phyloP scores from a whole-genome alignment of 2,888 invertebrate species.

The Ferdinandea cuprea region DNA sequence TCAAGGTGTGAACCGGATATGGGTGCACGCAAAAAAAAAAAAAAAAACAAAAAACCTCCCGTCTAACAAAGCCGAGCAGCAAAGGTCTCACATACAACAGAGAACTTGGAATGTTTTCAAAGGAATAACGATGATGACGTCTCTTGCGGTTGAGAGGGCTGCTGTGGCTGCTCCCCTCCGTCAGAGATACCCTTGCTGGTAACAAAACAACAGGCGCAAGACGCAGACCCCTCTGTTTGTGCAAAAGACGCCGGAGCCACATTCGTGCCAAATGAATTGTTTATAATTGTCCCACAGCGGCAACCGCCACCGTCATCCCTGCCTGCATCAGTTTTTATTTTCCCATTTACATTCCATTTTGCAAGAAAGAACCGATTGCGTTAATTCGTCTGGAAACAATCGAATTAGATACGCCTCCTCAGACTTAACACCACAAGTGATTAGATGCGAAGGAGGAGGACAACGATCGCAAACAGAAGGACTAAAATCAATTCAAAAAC shows the following conservation, averaged over 20 bases:
- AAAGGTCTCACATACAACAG: slow-evolving; percentile 18
- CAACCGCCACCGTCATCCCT: slow-evolving; percentile 37
- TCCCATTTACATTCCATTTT: slow-evolving; percentile 71
- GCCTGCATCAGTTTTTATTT: slow-evolving; percentile 45
- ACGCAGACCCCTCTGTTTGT: slow-evolving; percentile 5
- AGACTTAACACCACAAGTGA: slow-evolving; percentile 71
- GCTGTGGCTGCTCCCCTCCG: slow-evolving; percentile 25
- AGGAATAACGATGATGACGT: slow-evolving; percentile 67
- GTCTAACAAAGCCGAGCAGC: slow-evolving; percentile 52
- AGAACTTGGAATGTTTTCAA: slow-evolving; percentile 46
- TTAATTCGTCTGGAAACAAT: slow-evolving; percentile 72
- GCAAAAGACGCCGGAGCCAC: slow-evolving; percentile 40
- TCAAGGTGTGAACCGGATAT: slow-evolving; percentile 73
- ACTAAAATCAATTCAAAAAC: too few relatives aligned
- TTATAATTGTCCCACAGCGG: slow-evolving; percentile 71
- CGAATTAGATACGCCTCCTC: slow-evolving; percentile 71
- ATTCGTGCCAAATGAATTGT: slow-evolving; percentile 75
- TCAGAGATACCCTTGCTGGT: slow-evolving; percentile 55
- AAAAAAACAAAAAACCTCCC: not conserved
- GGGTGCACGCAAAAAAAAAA: slow-evolving; percentile 62
- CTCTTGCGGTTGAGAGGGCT: slow-evolving; percentile 66
- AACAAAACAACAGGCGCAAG: slow-evolving; percentile 57
- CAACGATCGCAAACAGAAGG: not conserved
- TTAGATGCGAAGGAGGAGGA: slow-evolving; percentile 62
- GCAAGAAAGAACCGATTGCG: slow-evolving; percentile 71